Percentiles rank a stretch among this genome's conserved stretches.
Evolutionary conservation across 2,888 invertebrate genomes (phyloP).

Genomic region (Hirtodrosophila trivittata): DNA sequence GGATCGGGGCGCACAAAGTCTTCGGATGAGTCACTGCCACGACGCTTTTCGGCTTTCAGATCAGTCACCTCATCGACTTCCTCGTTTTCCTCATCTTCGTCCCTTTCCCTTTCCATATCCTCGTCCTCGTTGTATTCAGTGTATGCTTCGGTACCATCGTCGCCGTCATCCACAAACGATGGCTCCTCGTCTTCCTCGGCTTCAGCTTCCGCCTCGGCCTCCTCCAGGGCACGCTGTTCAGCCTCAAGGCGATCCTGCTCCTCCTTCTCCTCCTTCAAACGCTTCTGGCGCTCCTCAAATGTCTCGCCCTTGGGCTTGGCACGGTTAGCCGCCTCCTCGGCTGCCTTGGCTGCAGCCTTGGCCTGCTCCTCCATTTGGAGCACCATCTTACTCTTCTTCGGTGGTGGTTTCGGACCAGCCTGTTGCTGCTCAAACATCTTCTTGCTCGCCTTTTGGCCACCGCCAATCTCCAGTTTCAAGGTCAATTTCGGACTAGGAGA

Average conservation of each 20-base stretch:
- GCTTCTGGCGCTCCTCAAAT: conserved; percentile 82
- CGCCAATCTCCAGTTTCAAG: conserved; percentile 82
- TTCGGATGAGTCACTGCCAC: conserved; percentile 81
- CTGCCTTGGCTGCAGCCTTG: conserved; percentile 82
- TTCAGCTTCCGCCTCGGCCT: conserved; percentile 74
- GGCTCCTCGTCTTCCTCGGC: conserved; percentile 67
- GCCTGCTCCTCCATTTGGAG: conserved; percentile 83
- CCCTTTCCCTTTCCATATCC: conserved; percentile 49
- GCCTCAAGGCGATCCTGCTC: conserved; percentile 80
- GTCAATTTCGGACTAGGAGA: conserved; percentile 82
- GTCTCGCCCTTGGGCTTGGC: conserved; percentile 81
- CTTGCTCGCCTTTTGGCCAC: conserved; percentile 81
- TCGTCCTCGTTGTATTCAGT: conserved; percentile 64
- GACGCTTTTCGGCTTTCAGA: conserved; percentile 71
- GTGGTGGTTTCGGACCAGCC: conserved; percentile 81
- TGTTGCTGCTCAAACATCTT: conserved; percentile 82
- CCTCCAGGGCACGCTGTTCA: conserved; percentile 77
- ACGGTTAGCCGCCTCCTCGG: conserved; percentile 80
- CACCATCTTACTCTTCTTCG: conserved; percentile 82
- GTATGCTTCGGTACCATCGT: conserved; percentile 61
- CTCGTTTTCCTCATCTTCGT: conserved; percentile 57
- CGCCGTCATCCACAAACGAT: conserved; percentile 64
- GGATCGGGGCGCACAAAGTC: conserved; percentile 81
- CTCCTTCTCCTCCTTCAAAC: conserved; percentile 80
- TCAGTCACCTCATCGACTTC: conserved; percentile 70